Percentiles rank a stretch among this genome's conserved stretches.
These are phyloP conservation scores for Glyphotaelius pellucidus DNA, from an alignment of 2,888 invertebrate genomes.

Conservation along the genomic window DNA sequence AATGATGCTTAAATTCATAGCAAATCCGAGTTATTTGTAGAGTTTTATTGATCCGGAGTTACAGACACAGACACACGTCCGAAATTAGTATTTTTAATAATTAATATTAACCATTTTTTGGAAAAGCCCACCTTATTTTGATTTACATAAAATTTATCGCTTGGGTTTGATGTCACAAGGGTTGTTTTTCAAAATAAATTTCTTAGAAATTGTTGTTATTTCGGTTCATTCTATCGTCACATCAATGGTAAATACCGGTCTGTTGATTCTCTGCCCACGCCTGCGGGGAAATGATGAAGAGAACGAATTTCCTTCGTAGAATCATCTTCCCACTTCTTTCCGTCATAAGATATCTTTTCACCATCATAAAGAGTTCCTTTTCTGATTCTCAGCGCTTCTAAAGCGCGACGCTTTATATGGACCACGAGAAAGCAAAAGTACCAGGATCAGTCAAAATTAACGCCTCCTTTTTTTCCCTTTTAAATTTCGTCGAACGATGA, in stretches of 20 bases:
- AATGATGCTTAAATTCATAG: no score
- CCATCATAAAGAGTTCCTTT: background rate
- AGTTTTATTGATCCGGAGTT: no score
- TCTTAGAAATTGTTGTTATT: background rate
- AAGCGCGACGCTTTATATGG: background rate
- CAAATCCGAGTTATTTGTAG: no score
- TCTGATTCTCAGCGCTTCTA: constrained; percentile 4
- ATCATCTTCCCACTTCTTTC: background rate
- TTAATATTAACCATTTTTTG: no score
- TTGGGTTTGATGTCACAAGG: background rate
- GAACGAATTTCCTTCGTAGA: background rate
- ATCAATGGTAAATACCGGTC: background rate
- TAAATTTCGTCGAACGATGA: no score
- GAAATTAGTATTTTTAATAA: no score
- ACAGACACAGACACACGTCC: no score
- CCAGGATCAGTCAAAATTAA: no score
- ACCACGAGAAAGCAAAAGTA: no score
- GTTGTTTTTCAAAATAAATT: background rate
- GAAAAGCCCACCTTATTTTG: background rate
- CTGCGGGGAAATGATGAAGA: background rate
- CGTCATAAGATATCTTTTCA: background rate
- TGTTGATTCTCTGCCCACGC: background rate
- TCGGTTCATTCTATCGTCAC: background rate
- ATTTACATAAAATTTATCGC: background rate
- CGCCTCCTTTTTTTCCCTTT: no score